Percentiles rank a stretch among this genome's conserved stretches.
These are phyloP conservation scores for Cebus imitator DNA, from an alignment of 2,113 vertebrate species.

Conservation along the genomic window DNA sequence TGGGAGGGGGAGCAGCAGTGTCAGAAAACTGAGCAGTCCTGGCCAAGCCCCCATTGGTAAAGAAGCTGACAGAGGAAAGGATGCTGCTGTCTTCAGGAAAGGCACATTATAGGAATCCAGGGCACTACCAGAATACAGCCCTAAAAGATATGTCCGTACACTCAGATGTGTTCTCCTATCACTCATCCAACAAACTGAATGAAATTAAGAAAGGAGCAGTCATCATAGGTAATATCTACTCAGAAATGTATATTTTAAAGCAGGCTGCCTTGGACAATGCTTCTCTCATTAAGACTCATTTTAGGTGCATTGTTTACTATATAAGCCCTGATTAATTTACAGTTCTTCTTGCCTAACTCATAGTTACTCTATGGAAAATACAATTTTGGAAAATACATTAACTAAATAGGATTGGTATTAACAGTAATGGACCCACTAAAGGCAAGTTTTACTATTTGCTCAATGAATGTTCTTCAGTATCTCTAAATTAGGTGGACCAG, in stretches of 20 bases:
- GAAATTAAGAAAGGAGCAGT: neutral
- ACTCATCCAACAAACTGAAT: neutral
- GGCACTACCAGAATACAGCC: accelerated
- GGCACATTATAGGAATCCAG: accelerated
- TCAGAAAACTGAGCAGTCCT: neutral
- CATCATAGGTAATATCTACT: neutral
- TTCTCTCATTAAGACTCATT: neutral
- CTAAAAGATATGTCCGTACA: accelerated
- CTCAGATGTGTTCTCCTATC: neutral
- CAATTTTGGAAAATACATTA: slow-evolving; percentile 15
- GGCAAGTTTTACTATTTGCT: neutral
- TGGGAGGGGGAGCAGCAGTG: neutral
- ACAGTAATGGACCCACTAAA: neutral
- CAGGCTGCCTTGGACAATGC: accelerated
- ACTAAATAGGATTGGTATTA: neutral
- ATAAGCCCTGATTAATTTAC: slow-evolving; percentile 1
- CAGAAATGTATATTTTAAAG: neutral
- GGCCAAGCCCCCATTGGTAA: neutral
- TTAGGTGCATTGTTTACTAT: neutral
- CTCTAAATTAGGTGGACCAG: neutral
- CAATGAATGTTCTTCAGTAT: neutral
- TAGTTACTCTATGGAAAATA: neutral
- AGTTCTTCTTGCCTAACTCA: slow-evolving; percentile 6
- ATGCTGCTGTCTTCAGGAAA: neutral
- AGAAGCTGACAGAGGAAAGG: accelerated